A percentile compares a stretch with the other conserved stretches of the same genome.
Conservation (phyloP, 2,888 invertebrate genomes). For the Apodemia zela region DNA sequence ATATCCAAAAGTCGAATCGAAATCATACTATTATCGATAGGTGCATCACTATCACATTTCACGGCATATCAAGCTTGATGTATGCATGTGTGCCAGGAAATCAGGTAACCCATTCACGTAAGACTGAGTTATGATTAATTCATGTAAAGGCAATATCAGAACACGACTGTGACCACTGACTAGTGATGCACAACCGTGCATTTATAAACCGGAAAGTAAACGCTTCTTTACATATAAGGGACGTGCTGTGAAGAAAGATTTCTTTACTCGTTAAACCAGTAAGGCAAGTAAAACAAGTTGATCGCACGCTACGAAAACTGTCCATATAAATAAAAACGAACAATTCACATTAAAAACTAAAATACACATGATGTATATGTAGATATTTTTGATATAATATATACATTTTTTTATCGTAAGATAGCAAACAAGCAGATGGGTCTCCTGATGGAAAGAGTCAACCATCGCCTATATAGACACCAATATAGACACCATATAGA, state of each 20-base stretch:
- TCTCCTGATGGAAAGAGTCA: no score
- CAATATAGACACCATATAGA: no score
- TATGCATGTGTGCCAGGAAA: constrained; percentile 24
- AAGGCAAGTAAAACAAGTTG: not conserved
- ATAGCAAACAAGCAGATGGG: no score
- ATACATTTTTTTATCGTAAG: no score
- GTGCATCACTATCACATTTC: constrained; percentile 1
- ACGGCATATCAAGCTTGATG: constrained; percentile 6
- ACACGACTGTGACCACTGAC: constrained; percentile 23
- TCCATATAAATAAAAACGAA: not conserved
- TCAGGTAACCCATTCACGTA: constrained; percentile 29
- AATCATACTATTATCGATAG: not conserved
- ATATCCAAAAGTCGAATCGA: not conserved
- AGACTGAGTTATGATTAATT: constrained; percentile 31
- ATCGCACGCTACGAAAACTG: not conserved
- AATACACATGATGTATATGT: no score
- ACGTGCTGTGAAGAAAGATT: constrained; percentile 1
- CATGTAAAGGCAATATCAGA: constrained; percentile 27
- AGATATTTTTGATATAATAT: no score
- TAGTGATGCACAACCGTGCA: constrained; percentile 22
- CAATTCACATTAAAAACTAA: no score
- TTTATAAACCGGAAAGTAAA: constrained; percentile 26
- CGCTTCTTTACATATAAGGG: not conserved
- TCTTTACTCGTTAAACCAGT: not conserved
- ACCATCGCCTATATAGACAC: no score